These are phyloP conservation scores for Lindbergichthys nudifrons DNA, from an alignment of 2,797 vertebrate genomes.

Conservation along the genomic window DNA sequence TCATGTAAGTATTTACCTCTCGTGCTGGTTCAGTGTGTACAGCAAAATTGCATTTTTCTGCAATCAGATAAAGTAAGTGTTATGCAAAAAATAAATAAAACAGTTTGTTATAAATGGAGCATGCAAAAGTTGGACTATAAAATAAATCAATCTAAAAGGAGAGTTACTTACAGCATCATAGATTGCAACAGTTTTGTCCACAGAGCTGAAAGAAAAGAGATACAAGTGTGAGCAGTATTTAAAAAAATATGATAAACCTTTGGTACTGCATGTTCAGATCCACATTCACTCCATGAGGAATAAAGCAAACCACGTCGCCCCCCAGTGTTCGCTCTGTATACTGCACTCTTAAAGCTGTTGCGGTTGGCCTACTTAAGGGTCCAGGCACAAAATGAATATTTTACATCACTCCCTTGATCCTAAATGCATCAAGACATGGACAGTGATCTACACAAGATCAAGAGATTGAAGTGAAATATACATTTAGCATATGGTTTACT, in stretches of 20 bases:
- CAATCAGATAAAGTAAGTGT: constrained; percentile 55
- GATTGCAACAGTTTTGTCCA: constrained; percentile 84
- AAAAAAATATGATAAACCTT: background rate
- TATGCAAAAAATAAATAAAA: constrained; percentile 8
- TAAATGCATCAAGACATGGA: constrained; percentile 40
- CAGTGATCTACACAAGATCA: constrained; percentile 35
- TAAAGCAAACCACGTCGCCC: constrained; percentile 60
- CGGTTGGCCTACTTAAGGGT: constrained; percentile 18
- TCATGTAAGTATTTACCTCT: constrained; percentile 82
- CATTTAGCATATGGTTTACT: background rate
- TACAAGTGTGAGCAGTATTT: background rate
- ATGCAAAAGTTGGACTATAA: no score
- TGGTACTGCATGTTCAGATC: constrained; percentile 10
- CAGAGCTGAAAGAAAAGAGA: constrained; percentile 72
- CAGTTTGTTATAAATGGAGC: background rate
- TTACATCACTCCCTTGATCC: constrained; percentile 31
- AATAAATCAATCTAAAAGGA: background rate
- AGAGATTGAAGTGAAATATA: constrained; percentile 22
- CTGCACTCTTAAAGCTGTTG: constrained; percentile 8
- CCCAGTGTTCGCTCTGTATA: constrained; percentile 50
- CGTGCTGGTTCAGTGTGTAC: constrained; percentile 90
- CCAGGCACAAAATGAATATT: constrained; percentile 37
- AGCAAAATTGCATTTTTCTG: constrained; percentile 89
- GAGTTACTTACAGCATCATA: constrained; percentile 83
- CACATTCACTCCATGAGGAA: background rate